These are phyloP conservation scores for Pristionchus fissidentatus DNA, from an alignment of 2,888 invertebrate genomes.

Conservation along the genomic window DNA sequence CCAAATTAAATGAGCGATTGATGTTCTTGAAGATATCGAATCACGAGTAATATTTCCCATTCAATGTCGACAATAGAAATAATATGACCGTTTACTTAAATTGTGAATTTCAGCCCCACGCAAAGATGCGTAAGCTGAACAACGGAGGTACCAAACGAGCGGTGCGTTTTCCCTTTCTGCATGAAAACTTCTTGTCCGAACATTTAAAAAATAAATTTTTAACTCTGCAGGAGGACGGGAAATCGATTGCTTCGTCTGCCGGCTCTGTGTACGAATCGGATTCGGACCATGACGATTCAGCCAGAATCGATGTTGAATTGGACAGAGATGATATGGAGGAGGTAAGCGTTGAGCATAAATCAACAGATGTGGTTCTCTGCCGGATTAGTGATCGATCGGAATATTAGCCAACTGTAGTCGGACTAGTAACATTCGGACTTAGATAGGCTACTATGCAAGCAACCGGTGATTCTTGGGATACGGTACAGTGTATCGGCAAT, in stretches of 20 bases:
- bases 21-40: too few relatives aligned
- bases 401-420: too few relatives aligned
- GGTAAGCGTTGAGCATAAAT: background rate
- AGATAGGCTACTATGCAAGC: too few relatives aligned
- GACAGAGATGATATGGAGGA: conserved; percentile 28
- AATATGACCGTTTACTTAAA: too few relatives aligned
- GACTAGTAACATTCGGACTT: too few relatives aligned
- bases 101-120: too few relatives aligned
- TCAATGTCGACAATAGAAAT: too few relatives aligned
- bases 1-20: too few relatives aligned
- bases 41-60: too few relatives aligned
- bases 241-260: background rate
- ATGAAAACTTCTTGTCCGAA: background rate
- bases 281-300: background rate
- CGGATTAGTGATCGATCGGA: too few relatives aligned
- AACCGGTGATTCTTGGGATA: too few relatives aligned
- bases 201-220: background rate
- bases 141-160: background rate
- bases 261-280: conserved; percentile 23
- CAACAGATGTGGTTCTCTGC: too few relatives aligned
- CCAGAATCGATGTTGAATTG: background rate
- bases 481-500: background rate
- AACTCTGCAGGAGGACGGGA: background rate
- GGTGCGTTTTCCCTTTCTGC: background rate
- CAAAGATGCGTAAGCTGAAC: background rate